Conservation (phyloP, 2,888 invertebrate species). For the Hirtodrosophila histrioides region DNA sequence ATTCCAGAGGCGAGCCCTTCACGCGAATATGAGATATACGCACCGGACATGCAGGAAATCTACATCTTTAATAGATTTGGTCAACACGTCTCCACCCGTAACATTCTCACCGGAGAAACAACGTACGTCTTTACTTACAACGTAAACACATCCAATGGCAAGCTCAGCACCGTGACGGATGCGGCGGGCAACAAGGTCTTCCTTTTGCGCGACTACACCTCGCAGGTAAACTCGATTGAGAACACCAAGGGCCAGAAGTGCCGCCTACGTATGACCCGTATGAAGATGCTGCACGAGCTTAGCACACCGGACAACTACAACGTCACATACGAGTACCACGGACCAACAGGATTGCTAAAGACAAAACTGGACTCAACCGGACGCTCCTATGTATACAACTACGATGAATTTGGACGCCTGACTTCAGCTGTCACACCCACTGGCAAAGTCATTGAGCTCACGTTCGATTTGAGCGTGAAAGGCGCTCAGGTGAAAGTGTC, state of each 20-base stretch:
- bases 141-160: constrained; percentile 98
- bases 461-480: constrained; percentile 95
- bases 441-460: constrained; percentile 94
- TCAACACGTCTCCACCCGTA: constrained; percentile 96
- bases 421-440: constrained; percentile 97
- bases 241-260: constrained; percentile 97
- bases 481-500: constrained; percentile 94
- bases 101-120: constrained; percentile 97
- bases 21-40: constrained; percentile 96
- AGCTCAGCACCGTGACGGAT: constrained; percentile 96
- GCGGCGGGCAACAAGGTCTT: constrained; percentile 96
- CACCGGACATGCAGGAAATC: constrained; percentile 97
- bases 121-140: constrained; percentile 97
- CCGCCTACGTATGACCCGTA: constrained; percentile 94
- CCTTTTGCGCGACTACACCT: constrained; percentile 92
- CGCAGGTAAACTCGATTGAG: constrained; percentile 96
- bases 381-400: constrained; percentile 95
- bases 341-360: constrained; percentile 93
- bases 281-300: constrained; percentile 95
- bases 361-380: constrained; percentile 95
- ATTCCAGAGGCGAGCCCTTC: constrained; percentile 93
- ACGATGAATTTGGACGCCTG: constrained; percentile 96
- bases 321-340: constrained; percentile 96
- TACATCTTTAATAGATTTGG: constrained; percentile 97
- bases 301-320: constrained; percentile 97